Base-by-base conservation (phyloP, 2,113 vertebrate genomes). In the Notothenia coriiceps region DNA sequence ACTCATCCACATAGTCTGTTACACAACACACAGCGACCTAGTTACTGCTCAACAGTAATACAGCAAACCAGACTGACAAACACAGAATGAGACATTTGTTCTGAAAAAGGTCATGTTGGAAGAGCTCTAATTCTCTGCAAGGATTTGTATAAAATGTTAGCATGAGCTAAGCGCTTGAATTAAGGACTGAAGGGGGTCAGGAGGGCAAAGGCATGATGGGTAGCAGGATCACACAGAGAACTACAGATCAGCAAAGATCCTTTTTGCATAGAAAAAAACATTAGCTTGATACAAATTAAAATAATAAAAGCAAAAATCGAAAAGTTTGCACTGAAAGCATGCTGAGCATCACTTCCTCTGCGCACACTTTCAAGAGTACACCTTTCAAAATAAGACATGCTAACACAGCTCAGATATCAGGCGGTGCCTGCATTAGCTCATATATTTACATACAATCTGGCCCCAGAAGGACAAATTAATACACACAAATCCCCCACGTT, bases 11-110 rank as follows among this genome's bases (percentile, higher is more conserved):
- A 92, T 78, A 73, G 71, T 74, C 70, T 12, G 85, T 92, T 93
- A 90, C 78, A 88, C 90, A 94, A n/a, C n/a, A n/a, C n/a, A 93
- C 50, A 12, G 71, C 88, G 90, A 92, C 93, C 93, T 89, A 94
- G 89, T 91, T 91, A 85, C 74, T 66, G 74, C 74, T 76, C 67
- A 46, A 66, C 72, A 57, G 46, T 46, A 78, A 80, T 13, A 77
- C 70, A 46, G 67, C 56, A 84, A 80, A 85, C 35, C 59, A 64
- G 52, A 47, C 49, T n/a, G 50, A 80, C 64, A 82, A 74, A 50
- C 10, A 75, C 25, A 60, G 20, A 54, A 50, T 22, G 70, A 87
- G 64, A 89, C 68, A 72, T 56, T 43, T 65, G 44, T 55, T 82
- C 13, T 52, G 74, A 46, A 86, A 82, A 79, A 68, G 80, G 64